Percentiles rank a stretch among this genome's conserved stretches.
Evolutionary conservation across 30 jellyfish, hydroid and myxozoan genomes (phyloP).

Genomic region (Aurelia sp.): DNA sequence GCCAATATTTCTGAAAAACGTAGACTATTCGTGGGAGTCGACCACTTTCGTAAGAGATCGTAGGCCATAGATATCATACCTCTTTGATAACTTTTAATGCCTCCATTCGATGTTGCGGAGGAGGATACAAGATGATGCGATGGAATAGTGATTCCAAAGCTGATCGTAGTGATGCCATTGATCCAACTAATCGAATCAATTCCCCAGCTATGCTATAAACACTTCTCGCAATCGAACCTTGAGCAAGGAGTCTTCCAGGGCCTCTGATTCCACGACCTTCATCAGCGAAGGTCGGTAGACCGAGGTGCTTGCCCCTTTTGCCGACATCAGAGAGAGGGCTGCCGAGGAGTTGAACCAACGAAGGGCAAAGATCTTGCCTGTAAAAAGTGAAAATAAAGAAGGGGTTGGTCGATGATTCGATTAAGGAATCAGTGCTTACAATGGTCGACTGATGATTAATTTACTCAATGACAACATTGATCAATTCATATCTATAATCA

Average conservation of each 20-base stretch:
- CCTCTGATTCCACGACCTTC: conserved; percentile 84
- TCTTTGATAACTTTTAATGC: conserved; percentile 90
- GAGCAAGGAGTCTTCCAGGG: conserved; percentile 54
- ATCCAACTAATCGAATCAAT: conserved; percentile 87
- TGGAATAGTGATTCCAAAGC: conserved; percentile 91
- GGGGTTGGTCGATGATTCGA: too few species aligned
- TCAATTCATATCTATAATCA: too few species aligned
- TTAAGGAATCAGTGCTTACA: too few species aligned
- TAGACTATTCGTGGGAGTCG: too few species aligned
- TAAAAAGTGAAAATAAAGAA: too few species aligned
- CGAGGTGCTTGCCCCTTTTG: conserved; percentile 70
- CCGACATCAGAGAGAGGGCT: conserved; percentile 77
- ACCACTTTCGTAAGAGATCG: too few species aligned
- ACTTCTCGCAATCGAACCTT: conserved; percentile 54
- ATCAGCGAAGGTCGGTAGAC: conserved; percentile 43
- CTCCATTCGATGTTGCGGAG: conserved; percentile 92
- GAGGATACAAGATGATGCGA: conserved; percentile 88
- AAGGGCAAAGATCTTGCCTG: conserved; percentile 96
- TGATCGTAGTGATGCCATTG: conserved; percentile 81
- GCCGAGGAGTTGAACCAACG: conserved; percentile 88
- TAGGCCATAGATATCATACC: conserved; percentile 47
- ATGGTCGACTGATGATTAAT: too few species aligned
- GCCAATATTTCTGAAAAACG: too few species aligned
- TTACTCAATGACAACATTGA: too few species aligned
- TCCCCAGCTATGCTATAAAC: conserved; percentile 87